phyloP scores from a whole-genome alignment of 1,140 invertebrate genomes.

The Limonius californicus region DNA sequence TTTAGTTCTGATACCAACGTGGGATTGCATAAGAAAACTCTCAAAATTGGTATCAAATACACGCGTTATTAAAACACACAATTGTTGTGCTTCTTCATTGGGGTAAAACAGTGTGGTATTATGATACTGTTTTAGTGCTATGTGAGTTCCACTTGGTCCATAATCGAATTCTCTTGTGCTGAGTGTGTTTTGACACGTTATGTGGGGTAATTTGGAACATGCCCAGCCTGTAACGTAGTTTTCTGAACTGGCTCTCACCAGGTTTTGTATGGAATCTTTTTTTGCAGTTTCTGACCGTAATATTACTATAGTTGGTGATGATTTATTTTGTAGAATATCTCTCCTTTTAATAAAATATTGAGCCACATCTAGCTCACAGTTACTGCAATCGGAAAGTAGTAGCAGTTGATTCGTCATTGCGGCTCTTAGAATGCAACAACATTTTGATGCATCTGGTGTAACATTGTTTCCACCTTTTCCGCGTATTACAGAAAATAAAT shows the following conservation, averaged over 20 bases:
- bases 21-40: background rate
- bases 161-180: background rate
- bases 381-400: background rate
- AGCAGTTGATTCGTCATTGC: conserved; percentile 10
- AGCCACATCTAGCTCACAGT: background rate
- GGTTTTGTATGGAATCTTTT: background rate
- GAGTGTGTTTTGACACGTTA: background rate
- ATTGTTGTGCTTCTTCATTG: background rate
- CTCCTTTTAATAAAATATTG: background rate
- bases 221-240: background rate
- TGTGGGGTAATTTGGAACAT: background rate
- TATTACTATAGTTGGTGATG: background rate
- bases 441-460: conserved; percentile 3
- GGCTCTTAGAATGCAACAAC: background rate
- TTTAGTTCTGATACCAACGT: background rate
- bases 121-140: background rate
- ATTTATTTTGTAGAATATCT: background rate
- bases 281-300: background rate
- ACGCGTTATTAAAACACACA: background rate
- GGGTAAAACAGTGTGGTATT: background rate
- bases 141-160: background rate
- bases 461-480: conserved; percentile 13
- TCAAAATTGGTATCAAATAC: background rate
- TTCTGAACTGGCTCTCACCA: background rate
- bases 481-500: conserved; percentile 18